Percentiles rank a stretch among this genome's conserved stretches.
Evolutionary conservation across 1,140 invertebrate genomes (phyloP).

Genomic region (Anastatus disparis): DNA sequence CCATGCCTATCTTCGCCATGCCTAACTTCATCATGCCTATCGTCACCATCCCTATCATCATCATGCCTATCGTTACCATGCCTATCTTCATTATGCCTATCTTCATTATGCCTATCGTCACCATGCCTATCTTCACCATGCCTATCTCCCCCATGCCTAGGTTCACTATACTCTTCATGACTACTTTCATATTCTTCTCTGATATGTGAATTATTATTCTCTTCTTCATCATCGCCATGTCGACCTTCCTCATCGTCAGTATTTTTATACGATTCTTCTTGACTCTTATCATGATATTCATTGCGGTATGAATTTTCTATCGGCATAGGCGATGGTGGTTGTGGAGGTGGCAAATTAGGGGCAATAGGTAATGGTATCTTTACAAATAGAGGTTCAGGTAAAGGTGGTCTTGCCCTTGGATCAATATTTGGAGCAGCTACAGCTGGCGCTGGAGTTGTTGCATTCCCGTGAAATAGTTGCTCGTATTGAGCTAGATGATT

Average conservation of each 20-base stretch:
- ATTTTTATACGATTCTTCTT: background rate
- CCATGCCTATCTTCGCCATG: background rate
- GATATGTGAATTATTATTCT: background rate
- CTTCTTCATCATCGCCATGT: constrained; percentile 3
- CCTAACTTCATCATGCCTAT: background rate
- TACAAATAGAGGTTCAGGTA: constrained; percentile 42
- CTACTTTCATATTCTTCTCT: constrained; percentile 27
- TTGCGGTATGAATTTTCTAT: background rate
- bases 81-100: background rate
- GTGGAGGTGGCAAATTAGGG: constrained; percentile 31
- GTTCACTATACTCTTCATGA: background rate
- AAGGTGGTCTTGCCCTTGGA: background rate
- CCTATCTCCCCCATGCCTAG: no score
- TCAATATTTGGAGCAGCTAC: constrained; percentile 11
- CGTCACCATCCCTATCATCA: background rate
- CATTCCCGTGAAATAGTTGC: constrained; percentile 54
- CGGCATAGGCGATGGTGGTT: constrained; percentile 31
- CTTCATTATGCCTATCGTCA: background rate
- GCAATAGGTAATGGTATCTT: constrained; percentile 48
- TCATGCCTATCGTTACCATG: background rate
- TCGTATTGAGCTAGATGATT: constrained; percentile 61
- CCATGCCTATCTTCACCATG: background rate
- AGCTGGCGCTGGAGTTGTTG: constrained; percentile 25
- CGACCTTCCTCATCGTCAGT: background rate
- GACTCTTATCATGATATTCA: background rate